phyloP scores from a whole-genome alignment of 2,113 vertebrate genomes.

The Dipodomys stephensi region DNA sequence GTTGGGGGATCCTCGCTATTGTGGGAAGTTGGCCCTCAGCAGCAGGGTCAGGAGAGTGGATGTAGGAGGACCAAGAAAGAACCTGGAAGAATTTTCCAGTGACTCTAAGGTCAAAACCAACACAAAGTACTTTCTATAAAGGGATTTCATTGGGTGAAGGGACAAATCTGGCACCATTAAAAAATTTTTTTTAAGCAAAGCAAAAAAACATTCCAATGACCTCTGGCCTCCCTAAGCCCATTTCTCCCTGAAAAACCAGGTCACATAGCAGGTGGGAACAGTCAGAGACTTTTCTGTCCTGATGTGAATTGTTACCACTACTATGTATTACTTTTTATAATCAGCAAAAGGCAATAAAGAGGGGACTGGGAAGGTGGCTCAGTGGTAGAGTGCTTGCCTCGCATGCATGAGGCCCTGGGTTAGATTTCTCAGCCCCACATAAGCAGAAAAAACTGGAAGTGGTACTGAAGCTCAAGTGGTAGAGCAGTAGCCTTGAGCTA shows the following conservation, averaged over 20 bases:
- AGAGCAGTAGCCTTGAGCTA: too few species aligned
- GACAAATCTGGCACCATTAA: neutral
- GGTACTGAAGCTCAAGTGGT: too few species aligned
- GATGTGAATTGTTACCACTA: neutral
- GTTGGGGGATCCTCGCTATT: too few species aligned
- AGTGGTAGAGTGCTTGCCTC: too few species aligned
- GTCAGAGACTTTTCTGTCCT: neutral
- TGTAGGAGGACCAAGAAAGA: neutral
- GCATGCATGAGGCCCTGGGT: too few species aligned
- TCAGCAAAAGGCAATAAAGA: constrained; percentile 4
- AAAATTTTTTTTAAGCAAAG: neutral
- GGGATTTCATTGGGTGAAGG: neutral
- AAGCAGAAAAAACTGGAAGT: too few species aligned
- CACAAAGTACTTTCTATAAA: neutral
- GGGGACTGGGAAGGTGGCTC: too few species aligned
- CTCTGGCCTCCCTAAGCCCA: neutral
- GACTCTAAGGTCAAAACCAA: neutral
- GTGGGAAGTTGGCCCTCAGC: neutral
- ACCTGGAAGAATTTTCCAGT: neutral
- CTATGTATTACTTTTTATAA: neutral
- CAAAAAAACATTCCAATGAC: neutral
- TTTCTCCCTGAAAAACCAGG: neutral
- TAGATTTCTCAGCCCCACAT: too few species aligned
- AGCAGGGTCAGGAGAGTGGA: neutral
- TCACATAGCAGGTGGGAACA: neutral